Percentiles rank a stretch among this genome's conserved stretches.
Evolutionary conservation across 2,797 vertebrate genomes (phyloP).

Genomic region (Oreochromis mossambicus): DNA sequence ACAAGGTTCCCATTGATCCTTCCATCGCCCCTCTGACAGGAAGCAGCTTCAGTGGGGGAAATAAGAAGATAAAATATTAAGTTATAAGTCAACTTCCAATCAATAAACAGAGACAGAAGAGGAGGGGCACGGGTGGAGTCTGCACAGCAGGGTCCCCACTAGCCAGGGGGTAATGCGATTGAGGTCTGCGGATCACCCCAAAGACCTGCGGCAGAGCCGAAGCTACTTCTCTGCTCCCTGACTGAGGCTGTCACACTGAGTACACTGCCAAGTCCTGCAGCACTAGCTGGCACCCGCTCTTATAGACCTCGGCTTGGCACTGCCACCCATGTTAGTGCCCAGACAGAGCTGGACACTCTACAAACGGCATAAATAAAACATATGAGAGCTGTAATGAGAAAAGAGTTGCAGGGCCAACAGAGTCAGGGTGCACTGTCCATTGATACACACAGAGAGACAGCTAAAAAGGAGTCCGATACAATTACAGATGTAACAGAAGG

Average conservation of each 20-base stretch:
- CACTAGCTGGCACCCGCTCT: conserved; percentile 59
- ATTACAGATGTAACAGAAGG: background rate
- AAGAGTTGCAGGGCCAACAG: conserved; percentile 62
- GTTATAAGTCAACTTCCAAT: conserved; percentile 75
- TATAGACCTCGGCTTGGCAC: conserved; percentile 70
- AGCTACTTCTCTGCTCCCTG: conserved; percentile 24
- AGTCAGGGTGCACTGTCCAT: conserved; percentile 44
- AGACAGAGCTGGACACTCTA: conserved; percentile 74
- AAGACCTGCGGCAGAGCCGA: conserved; percentile 57
- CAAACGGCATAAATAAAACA: conserved; percentile 82
- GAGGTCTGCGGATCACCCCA: conserved; percentile 67
- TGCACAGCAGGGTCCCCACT: conserved; percentile 41
- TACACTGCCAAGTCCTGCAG: conserved; percentile 67
- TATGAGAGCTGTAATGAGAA: conserved; percentile 77
- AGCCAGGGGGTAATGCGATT: conserved; percentile 71
- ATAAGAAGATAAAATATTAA: conserved; percentile 81
- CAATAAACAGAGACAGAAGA: conserved; percentile 71
- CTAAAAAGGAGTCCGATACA: conserved; percentile 5
- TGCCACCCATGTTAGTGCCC: conserved; percentile 52
- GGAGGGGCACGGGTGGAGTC: conserved; percentile 54
- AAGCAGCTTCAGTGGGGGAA: conserved; percentile 69
- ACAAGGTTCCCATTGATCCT: conserved; percentile 81
- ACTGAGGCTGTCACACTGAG: conserved; percentile 41
- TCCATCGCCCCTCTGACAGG: conserved; percentile 71
- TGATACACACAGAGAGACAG: conserved; percentile 32